A percentile compares a stretch with the other conserved stretches of the same genome.
Conservation (phyloP, 1,140 invertebrate genomes). For the Drosophila ohnishii region DNA sequence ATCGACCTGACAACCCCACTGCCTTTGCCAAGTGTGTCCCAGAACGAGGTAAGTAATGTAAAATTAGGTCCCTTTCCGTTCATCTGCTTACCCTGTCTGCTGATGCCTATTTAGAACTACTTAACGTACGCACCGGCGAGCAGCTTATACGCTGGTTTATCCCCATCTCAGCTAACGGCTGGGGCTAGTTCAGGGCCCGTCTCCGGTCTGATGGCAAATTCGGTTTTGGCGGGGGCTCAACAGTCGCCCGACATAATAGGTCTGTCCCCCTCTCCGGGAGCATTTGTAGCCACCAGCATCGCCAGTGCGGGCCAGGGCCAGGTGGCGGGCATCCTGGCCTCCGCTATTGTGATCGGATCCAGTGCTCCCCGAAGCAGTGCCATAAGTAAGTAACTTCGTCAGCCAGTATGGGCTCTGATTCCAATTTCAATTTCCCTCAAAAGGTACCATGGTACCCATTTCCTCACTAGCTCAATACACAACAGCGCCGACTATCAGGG, state of each 20-base stretch:
- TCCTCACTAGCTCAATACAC: constrained; percentile 73
- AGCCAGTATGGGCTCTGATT: neutral
- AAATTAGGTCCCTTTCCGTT: neutral
- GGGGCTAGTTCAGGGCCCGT: constrained; percentile 16
- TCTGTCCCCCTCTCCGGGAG: constrained; percentile 48
- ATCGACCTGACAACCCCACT: constrained; percentile 87
- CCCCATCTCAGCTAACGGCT: constrained; percentile 51
- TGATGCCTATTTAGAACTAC: constrained; percentile 64
- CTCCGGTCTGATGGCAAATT: constrained; percentile 54
- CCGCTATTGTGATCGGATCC: constrained; percentile 69
- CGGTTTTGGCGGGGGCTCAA: constrained; percentile 55
- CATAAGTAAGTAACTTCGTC: constrained; percentile 59
- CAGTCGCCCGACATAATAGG: constrained; percentile 80
- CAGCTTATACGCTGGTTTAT: constrained; percentile 66
- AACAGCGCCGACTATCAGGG: constrained; percentile 69
- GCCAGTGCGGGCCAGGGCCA: constrained; percentile 21
- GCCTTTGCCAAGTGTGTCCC: constrained; percentile 83
- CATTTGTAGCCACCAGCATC: constrained; percentile 56
- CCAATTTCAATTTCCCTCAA: constrained; percentile 5
- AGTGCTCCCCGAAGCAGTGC: constrained; percentile 63
- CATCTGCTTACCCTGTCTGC: constrained; percentile 1
- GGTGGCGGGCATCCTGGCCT: constrained; percentile 61
- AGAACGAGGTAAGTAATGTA: constrained; percentile 72
- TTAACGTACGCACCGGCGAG: constrained; percentile 68
- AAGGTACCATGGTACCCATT: constrained; percentile 73